A percentile compares a stretch with the other conserved stretches of the same genome.
Evolutionary conservation across 2,888 invertebrate genomes (phyloP).

Genomic region (Abscondita cerata): DNA sequence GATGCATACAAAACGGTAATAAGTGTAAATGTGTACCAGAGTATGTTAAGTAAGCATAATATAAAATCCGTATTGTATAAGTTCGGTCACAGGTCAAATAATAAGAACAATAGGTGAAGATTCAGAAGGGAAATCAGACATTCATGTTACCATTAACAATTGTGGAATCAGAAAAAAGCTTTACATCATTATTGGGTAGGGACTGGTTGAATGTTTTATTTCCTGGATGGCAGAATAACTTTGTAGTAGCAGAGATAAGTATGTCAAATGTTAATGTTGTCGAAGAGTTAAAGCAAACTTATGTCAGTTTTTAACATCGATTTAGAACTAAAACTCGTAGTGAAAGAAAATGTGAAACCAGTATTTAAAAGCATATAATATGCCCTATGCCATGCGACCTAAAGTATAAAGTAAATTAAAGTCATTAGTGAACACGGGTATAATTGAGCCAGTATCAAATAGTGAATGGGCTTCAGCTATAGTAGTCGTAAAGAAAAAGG

Average conservation of each 20-base stretch:
- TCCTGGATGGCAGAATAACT: background rate
- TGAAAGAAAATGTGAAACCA: background rate
- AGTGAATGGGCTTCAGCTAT: no score
- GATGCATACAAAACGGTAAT: no score
- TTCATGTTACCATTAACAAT: slow-evolving; percentile 1
- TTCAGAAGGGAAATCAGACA: background rate
- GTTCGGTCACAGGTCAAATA: no score
- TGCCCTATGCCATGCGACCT: background rate
- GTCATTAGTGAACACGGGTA: background rate
- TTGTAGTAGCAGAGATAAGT: background rate
- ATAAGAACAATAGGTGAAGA: no score
- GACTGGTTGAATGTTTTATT: slow-evolving; percentile 2
- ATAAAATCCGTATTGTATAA: no score
- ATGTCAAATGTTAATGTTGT: background rate
- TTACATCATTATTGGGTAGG: background rate
- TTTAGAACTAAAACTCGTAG: background rate
- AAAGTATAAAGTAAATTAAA: slow-evolving; percentile 4
- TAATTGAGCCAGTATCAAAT: background rate
- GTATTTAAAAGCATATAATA: background rate
- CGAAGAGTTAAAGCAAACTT: background rate
- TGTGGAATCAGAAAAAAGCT: background rate
- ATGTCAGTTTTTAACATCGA: background rate
- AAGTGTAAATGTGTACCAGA: no score
- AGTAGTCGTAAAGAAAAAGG: no score
- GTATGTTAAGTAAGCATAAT: no score